Evolutionary conservation across 2,888 invertebrate genomes (phyloP), one percentile per base, ranked within the genome.

Genomic region (Heliconius charithonia): DNA sequence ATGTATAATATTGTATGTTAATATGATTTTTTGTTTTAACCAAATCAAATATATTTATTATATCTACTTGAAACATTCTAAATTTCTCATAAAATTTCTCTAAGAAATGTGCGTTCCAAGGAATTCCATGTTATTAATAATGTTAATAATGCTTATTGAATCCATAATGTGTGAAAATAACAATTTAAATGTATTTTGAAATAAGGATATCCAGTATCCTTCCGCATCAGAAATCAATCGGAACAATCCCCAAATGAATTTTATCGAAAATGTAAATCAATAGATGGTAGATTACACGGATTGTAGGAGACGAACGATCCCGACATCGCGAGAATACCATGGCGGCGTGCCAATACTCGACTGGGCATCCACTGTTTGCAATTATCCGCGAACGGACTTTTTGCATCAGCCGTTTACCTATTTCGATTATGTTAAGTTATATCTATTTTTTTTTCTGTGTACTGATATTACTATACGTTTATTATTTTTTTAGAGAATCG

Each of bases 261-360:
- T 71, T 78, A 78, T 73, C 41, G 78, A 79, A 76, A 78, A 81
- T 82, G 71, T 75, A 78, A 77, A 79, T 73, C 73, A 76, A 69
- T 25, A 79, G 76, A 69, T 66, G 72, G 76, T 72, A 79, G 76
- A 78, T 79, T 76, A 75, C 80, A 76, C 78, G 76, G 81, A 82
- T 81, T 81, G 82, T 81, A 76, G 56, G 56, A 69, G 76, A 59
- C 69, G 56, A 80, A 75, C 79, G 83, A 78, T 78, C 79, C 72
- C 79, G 80, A 81, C 82, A 81, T 80, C 80, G 77, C 81, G 78
- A 77, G 73, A 78, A 71, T 45, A 76, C 79, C 79, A 75, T 83
- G 83, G 83, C 82, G 75, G 79, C 71, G 65, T 83, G 83, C 83
- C 83, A 83, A 81, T 80, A 79, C 77, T 77, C 80, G 72, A 29